Conservation (phyloP, 2,888 invertebrate species). For the Sylvicola fuscatus region DNA sequence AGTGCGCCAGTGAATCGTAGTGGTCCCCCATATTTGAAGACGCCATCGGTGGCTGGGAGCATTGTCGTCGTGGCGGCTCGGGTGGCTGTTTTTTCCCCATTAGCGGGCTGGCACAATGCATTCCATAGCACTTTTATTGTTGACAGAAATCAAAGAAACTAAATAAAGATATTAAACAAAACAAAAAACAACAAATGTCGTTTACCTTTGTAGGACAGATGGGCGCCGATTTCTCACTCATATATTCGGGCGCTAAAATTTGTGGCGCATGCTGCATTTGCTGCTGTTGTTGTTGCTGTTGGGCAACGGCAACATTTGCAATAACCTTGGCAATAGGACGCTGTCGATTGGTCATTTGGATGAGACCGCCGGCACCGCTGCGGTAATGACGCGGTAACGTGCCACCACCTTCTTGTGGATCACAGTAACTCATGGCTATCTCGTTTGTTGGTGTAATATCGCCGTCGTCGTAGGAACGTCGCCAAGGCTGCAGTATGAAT, state of each 20-base stretch:
- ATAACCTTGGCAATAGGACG: slow-evolving; percentile 4
- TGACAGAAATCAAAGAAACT: too few species aligned
- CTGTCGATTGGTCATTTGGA: background rate
- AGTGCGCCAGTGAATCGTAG: background rate
- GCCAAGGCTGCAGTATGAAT: slow-evolving; percentile 37
- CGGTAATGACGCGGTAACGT: slow-evolving; percentile 65
- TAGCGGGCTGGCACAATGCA: slow-evolving; percentile 27
- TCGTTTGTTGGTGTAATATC: slow-evolving; percentile 83
- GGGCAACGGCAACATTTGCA: background rate
- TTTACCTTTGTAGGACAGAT: slow-evolving; percentile 2
- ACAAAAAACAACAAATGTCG: background rate
- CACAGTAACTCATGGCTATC: slow-evolving; percentile 22
- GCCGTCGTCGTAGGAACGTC: slow-evolving; percentile 70
- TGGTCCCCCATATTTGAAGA: slow-evolving; percentile 12
- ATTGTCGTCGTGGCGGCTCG: slow-evolving; percentile 58
- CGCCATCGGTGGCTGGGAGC: slow-evolving; percentile 13
- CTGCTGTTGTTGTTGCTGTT: slow-evolving; percentile 3
- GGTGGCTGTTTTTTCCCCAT: slow-evolving; percentile 60
- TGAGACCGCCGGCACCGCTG: slow-evolving; percentile 7
- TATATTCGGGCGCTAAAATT: background rate
- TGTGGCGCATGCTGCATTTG: slow-evolving; percentile 2
- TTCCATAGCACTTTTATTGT: slow-evolving; percentile 1
- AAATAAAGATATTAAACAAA: too few species aligned
- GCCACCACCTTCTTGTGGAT: slow-evolving; percentile 45
- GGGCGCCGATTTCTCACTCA: background rate